phyloP scores from a whole-genome alignment of 1,140 invertebrate species.

The Pararge aegeria region DNA sequence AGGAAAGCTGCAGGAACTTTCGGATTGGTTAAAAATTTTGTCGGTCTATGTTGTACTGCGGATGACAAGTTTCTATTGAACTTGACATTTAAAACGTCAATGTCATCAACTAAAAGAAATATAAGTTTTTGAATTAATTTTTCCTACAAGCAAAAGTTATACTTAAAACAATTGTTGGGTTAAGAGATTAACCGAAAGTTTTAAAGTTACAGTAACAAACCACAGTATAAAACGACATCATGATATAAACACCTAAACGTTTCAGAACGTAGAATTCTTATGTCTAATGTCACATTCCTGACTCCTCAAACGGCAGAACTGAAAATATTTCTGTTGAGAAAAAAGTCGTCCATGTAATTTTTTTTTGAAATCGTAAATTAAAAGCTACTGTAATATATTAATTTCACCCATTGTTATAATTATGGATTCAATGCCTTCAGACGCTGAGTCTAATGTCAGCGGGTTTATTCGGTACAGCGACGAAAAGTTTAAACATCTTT shows the following conservation, averaged over 20 bases:
- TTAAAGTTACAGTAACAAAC: neutral
- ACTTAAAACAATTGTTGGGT: no score
- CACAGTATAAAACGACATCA: neutral
- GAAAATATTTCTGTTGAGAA: slow-evolving; percentile 5
- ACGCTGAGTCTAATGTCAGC: slow-evolving; percentile 69
- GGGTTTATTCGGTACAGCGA: slow-evolving; percentile 63
- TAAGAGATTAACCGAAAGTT: neutral
- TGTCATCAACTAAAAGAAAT: slow-evolving; percentile 15
- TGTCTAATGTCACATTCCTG: no score
- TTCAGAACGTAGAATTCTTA: no score
- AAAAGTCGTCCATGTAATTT: no score
- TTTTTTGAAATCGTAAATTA: no score
- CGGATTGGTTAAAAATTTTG: slow-evolving; percentile 28
- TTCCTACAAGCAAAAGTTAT: no score
- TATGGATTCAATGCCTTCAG: slow-evolving; percentile 62
- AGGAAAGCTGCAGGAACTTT: slow-evolving; percentile 17
- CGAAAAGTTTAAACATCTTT: slow-evolving; percentile 57
- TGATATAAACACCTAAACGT: neutral
- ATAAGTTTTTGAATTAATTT: no score
- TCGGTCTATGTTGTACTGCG: slow-evolving; percentile 15
- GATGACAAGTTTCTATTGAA: slow-evolving; percentile 30
- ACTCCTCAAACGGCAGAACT: no score
- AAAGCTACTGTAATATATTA: no score
- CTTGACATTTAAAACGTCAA: slow-evolving; percentile 30
- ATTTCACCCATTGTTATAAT: no score